Evolutionary conservation across 2,888 invertebrate species (phyloP).

Genomic region (Drosophila pseudotakahashii): DNA sequence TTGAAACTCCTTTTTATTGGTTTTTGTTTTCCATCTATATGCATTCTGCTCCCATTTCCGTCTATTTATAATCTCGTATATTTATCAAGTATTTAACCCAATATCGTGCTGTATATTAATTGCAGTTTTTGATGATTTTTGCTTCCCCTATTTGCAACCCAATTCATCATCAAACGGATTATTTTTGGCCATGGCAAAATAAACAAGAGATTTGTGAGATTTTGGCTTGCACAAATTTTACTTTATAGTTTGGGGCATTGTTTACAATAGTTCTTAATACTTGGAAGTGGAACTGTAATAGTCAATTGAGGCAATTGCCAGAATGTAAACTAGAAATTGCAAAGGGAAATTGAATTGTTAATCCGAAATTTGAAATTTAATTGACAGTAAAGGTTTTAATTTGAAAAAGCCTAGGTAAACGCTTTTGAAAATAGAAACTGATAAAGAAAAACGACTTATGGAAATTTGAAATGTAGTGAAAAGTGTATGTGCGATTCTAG

Average conservation of each 20-base stretch:
- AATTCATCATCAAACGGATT: conserved; percentile 70
- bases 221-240: conserved; percentile 53
- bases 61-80: conserved; percentile 3
- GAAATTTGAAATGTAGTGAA: neutral
- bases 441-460: neutral
- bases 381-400: neutral
- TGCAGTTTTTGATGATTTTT: conserved; percentile 26
- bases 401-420: neutral
- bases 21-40: neutral
- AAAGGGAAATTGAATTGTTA: conserved; percentile 13
- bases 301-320: conserved; percentile 25
- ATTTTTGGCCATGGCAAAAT: conserved; percentile 51
- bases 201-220: conserved; percentile 57
- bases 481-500: neutral
- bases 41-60: conserved; percentile 2
- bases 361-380: neutral
- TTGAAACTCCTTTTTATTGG: neutral
- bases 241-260: conserved; percentile 37
- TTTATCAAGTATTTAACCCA: conserved; percentile 24
- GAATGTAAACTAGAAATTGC: neutral
- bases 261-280: conserved; percentile 59
- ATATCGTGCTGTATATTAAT: conserved; percentile 13
- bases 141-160: conserved; percentile 17
- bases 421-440: neutral
- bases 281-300: conserved; percentile 50